Evolutionary conservation across 2,888 invertebrate species (phyloP), one percentile per base, ranked within the genome.

Genomic region (Patella depressa): DNA sequence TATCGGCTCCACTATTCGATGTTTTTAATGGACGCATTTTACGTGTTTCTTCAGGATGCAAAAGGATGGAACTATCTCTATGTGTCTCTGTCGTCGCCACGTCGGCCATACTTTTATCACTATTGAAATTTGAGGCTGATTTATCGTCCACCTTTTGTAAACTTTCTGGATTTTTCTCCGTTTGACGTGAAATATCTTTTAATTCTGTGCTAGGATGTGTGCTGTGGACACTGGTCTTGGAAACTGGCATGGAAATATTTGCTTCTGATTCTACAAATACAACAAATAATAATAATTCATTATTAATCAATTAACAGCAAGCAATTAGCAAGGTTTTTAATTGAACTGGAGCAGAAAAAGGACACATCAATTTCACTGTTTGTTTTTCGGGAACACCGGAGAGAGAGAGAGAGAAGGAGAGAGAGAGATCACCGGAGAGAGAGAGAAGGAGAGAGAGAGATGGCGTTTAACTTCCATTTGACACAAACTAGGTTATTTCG

Each of bases 1-100:
- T 80, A 53, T 80, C 79, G 17, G 79, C 75, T 11, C 73, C 77
- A 45, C 77, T 77, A 57, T 70, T 77, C 17, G 77, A 77, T 15
- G 73, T 73, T 71, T 77, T 77, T 57, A 77, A 73, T 14, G 73
- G 73, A 19, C 72, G 71, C 71, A 70, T 55, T 65, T 75, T 73
- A 9, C 72, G 57, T 4, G 77, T 71, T 15, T 54, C 55, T 53
- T 73, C 55, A 0, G 53, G 65, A 65, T 65, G 19, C 19, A 65
- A 24, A 7, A 45, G 9, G 45, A 45, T 45, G 9, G 45, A 45
- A 45, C 45, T 19, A 17, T 71, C 24, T 15, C 29, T n/a, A 19
- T 2, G 71, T 73, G 14, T 54, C 57, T n/a, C 57, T 57, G n/a
- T 54, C n/a, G 74, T 69, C 55, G 74, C 53, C 74, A 19, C 74